A percentile compares a stretch with the other conserved stretches of the same genome.
Conservation (phyloP, 2,113 vertebrate genomes). For the Chaetodon trifascialis region DNA sequence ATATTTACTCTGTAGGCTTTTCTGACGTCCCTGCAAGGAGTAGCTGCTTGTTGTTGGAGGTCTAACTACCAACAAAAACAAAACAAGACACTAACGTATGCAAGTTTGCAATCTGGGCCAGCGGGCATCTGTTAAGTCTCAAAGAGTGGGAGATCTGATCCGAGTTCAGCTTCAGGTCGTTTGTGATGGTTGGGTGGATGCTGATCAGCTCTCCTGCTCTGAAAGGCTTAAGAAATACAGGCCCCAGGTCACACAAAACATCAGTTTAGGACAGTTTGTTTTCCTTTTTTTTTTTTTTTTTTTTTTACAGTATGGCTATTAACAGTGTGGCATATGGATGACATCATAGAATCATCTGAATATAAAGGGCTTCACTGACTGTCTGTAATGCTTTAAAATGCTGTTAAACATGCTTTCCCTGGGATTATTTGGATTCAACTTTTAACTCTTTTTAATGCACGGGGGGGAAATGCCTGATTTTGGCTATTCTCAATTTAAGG, state of each 20-base stretch:
- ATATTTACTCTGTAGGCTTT: conserved; percentile 45
- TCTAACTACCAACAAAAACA: conserved; percentile 49
- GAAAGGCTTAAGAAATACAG: conserved; percentile 46
- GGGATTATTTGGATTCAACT: conserved; percentile 59
- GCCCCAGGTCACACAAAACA: conserved; percentile 44
- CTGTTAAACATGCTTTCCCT: conserved; percentile 67
- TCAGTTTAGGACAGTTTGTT: conserved; percentile 27
- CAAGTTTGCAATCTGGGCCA: conserved; percentile 73
- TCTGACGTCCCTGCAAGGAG: conserved; percentile 58
- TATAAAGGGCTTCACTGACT: conserved; percentile 74
- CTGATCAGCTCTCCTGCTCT: conserved; percentile 21
- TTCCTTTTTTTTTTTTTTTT: not conserved
- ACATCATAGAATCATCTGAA: conserved; percentile 79
- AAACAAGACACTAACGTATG: conserved; percentile 73
- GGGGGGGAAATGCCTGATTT: conserved; percentile 65
- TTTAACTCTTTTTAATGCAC: conserved; percentile 50
- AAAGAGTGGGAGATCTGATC: conserved; percentile 24
- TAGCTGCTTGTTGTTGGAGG: conserved; percentile 60
- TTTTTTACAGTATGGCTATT: conserved; percentile 62
- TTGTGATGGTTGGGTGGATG: not conserved
- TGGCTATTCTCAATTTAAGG: conserved; percentile 77
- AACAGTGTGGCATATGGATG: conserved; percentile 67
- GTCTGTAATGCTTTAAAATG: conserved; percentile 33
- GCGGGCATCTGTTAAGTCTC: conserved; percentile 31
- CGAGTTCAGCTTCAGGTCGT: conserved; percentile 1